phyloP scores from a whole-genome alignment of 2,888 invertebrate species.

The Brassicogethes aeneus region DNA sequence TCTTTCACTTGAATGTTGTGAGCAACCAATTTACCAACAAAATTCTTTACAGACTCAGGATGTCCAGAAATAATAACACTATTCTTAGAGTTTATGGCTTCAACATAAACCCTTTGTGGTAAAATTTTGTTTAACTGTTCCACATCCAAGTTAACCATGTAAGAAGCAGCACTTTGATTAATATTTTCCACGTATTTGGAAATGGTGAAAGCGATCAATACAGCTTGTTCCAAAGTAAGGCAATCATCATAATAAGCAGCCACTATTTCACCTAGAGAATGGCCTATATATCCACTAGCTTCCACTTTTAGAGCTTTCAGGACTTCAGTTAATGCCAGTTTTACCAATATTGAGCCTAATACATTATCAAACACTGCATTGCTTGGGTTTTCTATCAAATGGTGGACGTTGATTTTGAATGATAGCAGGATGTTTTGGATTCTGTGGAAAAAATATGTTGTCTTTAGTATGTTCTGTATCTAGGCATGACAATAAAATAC shows the following conservation, averaged over 20 bases:
- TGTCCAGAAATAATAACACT: background rate
- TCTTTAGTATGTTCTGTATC: no score
- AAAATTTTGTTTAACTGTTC: background rate
- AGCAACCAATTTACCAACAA: background rate
- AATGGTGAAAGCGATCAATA: conserved; percentile 54
- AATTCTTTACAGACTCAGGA: background rate
- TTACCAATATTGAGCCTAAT: conserved; percentile 46
- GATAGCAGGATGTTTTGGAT: background rate
- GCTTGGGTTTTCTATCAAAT: no score
- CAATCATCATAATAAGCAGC: conserved; percentile 88
- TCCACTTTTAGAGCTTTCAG: conserved; percentile 41
- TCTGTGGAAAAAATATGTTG: no score
- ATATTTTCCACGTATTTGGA: background rate
- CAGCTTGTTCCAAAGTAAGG: conserved; percentile 72
- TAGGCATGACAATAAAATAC: no score
- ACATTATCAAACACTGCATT: no score
- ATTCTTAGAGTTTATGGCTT: background rate
- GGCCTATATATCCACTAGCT: conserved; percentile 42
- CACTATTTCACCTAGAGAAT: conserved; percentile 83
- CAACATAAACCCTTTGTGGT: background rate
- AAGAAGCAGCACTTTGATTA: background rate
- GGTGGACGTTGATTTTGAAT: conserved; percentile 8
- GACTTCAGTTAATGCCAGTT: conserved; percentile 40
- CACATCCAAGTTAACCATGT: background rate
- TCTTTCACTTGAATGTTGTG: background rate